Percentiles rank a stretch among this genome's conserved stretches.
Conservation (phyloP, 2,113 vertebrate genomes). For the Xiphophorus couchianus region DNA sequence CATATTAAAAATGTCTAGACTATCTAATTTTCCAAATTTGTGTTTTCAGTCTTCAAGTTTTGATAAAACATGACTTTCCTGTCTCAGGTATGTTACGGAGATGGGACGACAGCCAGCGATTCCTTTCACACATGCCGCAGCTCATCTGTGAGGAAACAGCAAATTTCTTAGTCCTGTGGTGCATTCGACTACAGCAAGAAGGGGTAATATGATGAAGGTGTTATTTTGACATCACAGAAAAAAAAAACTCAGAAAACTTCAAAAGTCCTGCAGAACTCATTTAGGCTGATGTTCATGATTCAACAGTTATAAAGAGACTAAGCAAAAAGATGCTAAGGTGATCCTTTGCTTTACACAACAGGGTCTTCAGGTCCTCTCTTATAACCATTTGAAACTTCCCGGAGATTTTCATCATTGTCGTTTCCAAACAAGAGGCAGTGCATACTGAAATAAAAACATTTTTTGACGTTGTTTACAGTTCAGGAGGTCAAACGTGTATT, state of each 20-base stretch:
- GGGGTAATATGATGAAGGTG: constrained; percentile 78
- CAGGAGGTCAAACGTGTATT: not conserved
- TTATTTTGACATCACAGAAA: no score
- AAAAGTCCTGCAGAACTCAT: no score
- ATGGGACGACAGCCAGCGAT: constrained; percentile 98
- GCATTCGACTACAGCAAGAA: constrained; percentile 92
- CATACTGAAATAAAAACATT: no score
- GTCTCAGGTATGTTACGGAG: constrained; percentile 91
- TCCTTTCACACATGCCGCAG: constrained; percentile 90
- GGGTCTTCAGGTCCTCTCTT: no score
- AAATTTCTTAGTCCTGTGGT: constrained; percentile 94
- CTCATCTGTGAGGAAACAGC: constrained; percentile 96
- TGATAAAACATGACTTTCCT: not conserved
- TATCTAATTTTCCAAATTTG: not conserved
- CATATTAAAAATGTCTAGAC: not conserved
- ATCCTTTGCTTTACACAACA: no score
- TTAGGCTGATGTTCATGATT: no score
- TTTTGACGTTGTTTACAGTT: not conserved
- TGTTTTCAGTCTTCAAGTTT: not conserved
- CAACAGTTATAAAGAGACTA: no score
- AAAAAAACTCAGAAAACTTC: no score
- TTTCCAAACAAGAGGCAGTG: not conserved
- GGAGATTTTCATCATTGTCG: no score
- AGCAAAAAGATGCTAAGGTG: no score
- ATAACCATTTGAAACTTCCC: no score